Evolutionary conservation across 2,797 vertebrate genomes (phyloP), one percentile per base, ranked within the genome.

Genomic region (Cheirogaleus major): DNA sequence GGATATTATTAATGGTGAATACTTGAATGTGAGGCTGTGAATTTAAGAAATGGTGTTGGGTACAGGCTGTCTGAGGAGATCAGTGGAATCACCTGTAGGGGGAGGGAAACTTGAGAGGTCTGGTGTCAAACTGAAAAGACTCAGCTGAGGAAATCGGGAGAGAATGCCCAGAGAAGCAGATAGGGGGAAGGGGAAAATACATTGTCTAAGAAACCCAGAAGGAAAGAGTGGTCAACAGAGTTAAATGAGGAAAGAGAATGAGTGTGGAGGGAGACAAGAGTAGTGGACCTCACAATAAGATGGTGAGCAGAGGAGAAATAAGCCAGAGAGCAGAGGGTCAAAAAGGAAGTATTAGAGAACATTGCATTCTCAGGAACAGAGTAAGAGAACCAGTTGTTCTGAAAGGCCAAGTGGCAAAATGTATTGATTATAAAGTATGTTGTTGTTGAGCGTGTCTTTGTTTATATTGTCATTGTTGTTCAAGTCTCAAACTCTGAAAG

Each of bases 401-500:
- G n/a, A 84, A 69, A 65, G 48, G 75, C 67, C 35, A 73, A 81
- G 20, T 4, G 50, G 81, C 83, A 85, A 91, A 73, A 85, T 73
- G n/a, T 10, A 59, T 41, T 38, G 89, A 79, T 82, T 93, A 84
- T 81, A 41, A 94, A 92, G 48, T 69, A 50, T 18, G 50, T 69
- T 43, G 41, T 18, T 57, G 14, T 12, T 48, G n/a, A 70, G 43
- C 45, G 3, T 83, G 52, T 57, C 89, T 95, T 73, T 93, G 82
- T 94, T 95, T 88, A 63, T 69, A 65, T 32, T 75, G 57, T 18
- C 55, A 43, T 41, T 87, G 81, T 76, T 97, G 75, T 84, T 96
- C 75, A 82, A 69, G 25, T 83, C 70, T 87, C 59, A 78, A 61
- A 75, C 35, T 48, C 48, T 76, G 23, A 61, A 84, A 85, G 95